Percentiles rank a stretch among this genome's conserved stretches.
phyloP scores from a whole-genome alignment of 2,113 vertebrate genomes.

The Bathybates hornii region DNA sequence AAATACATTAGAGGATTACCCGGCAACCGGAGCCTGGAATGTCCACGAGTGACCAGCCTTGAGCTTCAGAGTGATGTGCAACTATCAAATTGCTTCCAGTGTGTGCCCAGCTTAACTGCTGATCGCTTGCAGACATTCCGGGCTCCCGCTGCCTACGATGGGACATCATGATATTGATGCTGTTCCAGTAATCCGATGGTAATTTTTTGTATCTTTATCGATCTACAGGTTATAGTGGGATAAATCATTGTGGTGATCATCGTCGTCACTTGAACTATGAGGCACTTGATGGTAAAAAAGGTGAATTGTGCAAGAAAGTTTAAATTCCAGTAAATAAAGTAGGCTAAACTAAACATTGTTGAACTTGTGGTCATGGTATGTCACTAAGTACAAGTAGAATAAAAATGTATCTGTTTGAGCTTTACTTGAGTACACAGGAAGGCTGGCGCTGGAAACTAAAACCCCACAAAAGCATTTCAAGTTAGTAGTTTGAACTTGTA shows the following conservation, averaged over 20 bases:
- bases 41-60: not conserved
- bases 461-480: not conserved
- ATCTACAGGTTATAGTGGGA: not conserved
- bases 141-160: not conserved
- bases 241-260: not conserved
- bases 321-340: not conserved
- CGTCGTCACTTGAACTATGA: not conserved
- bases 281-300: not conserved
- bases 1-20: not conserved
- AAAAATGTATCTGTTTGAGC: not conserved
- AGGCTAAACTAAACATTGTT: not conserved
- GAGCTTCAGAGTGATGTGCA: not conserved
- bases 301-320: not conserved
- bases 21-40: not conserved
- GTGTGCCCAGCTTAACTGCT: not conserved
- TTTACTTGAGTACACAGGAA: not conserved
- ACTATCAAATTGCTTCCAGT: not conserved
- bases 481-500: not conserved
- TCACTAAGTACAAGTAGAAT: not conserved
- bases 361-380: not conserved
- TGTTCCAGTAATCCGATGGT: not conserved
- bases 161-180: not conserved
- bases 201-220: not conserved
- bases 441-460: not conserved
- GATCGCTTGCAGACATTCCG: not conserved